Conservation (phyloP, 2,797 vertebrate genomes). For the Pipistrellus pygmaeus region DNA sequence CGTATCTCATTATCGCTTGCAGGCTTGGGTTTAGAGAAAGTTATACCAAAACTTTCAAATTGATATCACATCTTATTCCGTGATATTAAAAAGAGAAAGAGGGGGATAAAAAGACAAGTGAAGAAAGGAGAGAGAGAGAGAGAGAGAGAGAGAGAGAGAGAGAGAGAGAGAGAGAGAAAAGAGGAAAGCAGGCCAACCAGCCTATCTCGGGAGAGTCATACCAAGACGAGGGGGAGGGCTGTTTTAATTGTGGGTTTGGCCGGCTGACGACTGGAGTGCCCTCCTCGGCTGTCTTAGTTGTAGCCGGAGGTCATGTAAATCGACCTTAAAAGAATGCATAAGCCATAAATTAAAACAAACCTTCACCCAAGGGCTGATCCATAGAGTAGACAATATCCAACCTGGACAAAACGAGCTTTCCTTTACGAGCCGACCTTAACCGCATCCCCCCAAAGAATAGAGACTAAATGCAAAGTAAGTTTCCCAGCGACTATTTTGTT, state of each 20-base stretch:
- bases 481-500: constrained; percentile 87
- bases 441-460: constrained; percentile 79
- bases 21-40: constrained; percentile 85
- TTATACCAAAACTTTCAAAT: constrained; percentile 90
- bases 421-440: constrained; percentile 88
- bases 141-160: background rate
- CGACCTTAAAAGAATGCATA: constrained; percentile 97
- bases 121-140: constrained; percentile 58
- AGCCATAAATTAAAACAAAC: constrained; percentile 97
- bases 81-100: constrained; percentile 74
- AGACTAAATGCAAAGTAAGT: constrained; percentile 91
- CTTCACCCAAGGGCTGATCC: constrained; percentile 92
- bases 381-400: constrained; percentile 93
- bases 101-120: background rate
- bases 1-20: constrained; percentile 76
- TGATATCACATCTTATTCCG: constrained; percentile 85
- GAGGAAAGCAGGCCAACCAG: constrained; percentile 52
- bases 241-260: constrained; percentile 87
- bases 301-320: constrained; percentile 95
- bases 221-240: constrained; percentile 84
- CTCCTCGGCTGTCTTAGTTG: constrained; percentile 92
- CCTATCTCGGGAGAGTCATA: constrained; percentile 82
- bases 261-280: constrained; percentile 90
- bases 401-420: constrained; percentile 92
- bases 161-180: background rate